A percentile compares a stretch with the other conserved stretches of the same genome.
Conservation (phyloP, 2,113 vertebrate genomes). For the Neogobius melanostomus region DNA sequence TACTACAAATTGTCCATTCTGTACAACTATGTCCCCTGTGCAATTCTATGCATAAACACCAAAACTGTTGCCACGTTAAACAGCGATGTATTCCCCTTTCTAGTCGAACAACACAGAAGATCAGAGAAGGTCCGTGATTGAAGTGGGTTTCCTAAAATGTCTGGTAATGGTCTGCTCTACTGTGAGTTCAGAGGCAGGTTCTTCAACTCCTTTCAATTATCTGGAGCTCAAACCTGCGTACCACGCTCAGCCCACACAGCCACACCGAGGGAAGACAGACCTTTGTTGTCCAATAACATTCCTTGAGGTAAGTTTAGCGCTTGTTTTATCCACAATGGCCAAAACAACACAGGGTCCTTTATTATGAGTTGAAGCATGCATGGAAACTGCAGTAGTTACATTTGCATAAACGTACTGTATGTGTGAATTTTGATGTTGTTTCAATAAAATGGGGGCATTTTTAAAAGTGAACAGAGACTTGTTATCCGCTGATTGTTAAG, state of each 20-base stretch:
- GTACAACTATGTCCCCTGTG: background rate
- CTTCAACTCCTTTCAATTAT: conserved; percentile 61
- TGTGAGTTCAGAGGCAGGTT: conserved; percentile 37
- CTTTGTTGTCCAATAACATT: conserved; percentile 43
- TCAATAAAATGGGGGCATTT: background rate
- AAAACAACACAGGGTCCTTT: background rate
- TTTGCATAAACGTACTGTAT: conserved; percentile 11
- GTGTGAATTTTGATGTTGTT: background rate
- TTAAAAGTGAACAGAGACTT: conserved; percentile 4
- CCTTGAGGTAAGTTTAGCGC: conserved; percentile 27
- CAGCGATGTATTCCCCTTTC: conserved; percentile 1
- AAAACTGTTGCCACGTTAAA: background rate
- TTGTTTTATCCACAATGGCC: background rate
- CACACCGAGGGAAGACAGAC: conserved; percentile 13
- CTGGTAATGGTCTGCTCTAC: background rate
- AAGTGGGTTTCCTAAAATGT: conserved; percentile 10
- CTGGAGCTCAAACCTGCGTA: conserved; percentile 53
- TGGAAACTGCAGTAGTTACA: background rate
- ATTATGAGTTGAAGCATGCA: background rate
- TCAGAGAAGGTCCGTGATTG: conserved; percentile 8
- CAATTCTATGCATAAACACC: background rate
- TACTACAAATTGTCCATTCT: background rate
- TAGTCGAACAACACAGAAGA: conserved; percentile 5
- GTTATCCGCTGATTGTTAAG: background rate
- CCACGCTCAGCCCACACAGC: conserved; percentile 38